Base-by-base conservation (phyloP, 2,113 vertebrate species). In the Crotalus horridus region DNA sequence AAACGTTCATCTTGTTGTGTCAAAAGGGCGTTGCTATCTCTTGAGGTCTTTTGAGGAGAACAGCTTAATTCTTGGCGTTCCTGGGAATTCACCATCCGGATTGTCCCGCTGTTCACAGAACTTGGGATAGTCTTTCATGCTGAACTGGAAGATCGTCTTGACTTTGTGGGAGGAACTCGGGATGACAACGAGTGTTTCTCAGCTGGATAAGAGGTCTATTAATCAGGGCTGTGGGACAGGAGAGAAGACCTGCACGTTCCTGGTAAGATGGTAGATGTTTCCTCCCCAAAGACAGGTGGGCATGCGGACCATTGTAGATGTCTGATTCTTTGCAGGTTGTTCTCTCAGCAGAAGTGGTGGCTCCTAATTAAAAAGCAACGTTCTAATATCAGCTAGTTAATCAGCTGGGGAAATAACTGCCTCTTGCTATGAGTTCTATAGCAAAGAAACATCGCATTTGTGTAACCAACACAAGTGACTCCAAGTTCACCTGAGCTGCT, bases 11-110 rank as follows among this genome's bases (percentile, higher is more conserved):
- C 64, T 91, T 87, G 12, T n/a, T 89, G 3, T 95, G 95, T 96
- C 94, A 95, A 92, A 97, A 96, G 11, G 87, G 96, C 94, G 94
- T 93, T 93, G 88, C 93, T 93, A 51, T 95, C 96, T 97, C 95
- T 46, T 85, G 95, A 96, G 87, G 86, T 17, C 2, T 88, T 93
- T 90, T 91, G 55, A 55, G 93, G 93, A 96, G 91, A n/a, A 26
- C 95, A 91, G 94, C 94, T 96, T 94, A 96, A 95, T 96, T 94
- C 95, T 90, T 96, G 91, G 58, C 90, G 90, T 93, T 89, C 43
- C 91, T 89, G 59, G 33, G 90, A 87, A 61, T 89, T 55, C 0
- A 89, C 87, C 64, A 64, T 61, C 12, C 8, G 56, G 12, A 23
- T 91, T 91, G 94, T 59, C 33, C 85, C 64, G 26, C 39, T 5